Conservation (phyloP, 2,113 vertebrate species). For the Electrona antarctica region DNA sequence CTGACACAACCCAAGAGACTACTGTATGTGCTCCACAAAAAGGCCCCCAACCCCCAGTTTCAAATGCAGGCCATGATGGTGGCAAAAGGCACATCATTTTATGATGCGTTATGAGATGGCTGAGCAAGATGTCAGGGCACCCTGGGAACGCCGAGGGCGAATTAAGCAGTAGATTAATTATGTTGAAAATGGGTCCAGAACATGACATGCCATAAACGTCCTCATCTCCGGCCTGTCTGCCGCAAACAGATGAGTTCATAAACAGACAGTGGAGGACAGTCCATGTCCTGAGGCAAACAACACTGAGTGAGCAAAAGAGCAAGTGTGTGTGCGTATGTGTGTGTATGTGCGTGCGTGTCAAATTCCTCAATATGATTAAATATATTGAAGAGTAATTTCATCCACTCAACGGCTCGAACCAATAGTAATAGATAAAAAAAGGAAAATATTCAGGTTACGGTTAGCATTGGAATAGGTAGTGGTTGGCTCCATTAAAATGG, state of each 20-base stretch:
- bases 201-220: slow-evolving; percentile 53
- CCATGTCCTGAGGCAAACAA: slow-evolving; percentile 49
- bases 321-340: slow-evolving; percentile 2
- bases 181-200: slow-evolving; percentile 34
- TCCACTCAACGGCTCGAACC: too few relatives aligned
- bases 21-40: slow-evolving; percentile 1
- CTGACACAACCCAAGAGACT: not conserved
- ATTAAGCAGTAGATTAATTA: slow-evolving; percentile 68
- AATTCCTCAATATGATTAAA: too few relatives aligned
- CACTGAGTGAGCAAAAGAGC: not conserved
- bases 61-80: slow-evolving; percentile 36
- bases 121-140: slow-evolving; percentile 50
- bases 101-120: slow-evolving; percentile 36
- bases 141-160: slow-evolving; percentile 44
- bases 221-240: slow-evolving; percentile 55
- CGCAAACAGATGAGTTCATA: slow-evolving; percentile 70
- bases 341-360: slow-evolving; percentile 1
- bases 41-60: slow-evolving; percentile 21
- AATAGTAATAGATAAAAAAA: too few relatives aligned
- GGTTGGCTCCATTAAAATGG: too few relatives aligned
- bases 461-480: too few relatives aligned
- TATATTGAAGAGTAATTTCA: too few relatives aligned
- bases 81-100: slow-evolving; percentile 25
- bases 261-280: slow-evolving; percentile 53
- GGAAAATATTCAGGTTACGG: too few relatives aligned